Evolutionary conservation across 2,888 invertebrate species (phyloP), one percentile per base, ranked within the genome.

Genomic region (Oscheius sp.): DNA sequence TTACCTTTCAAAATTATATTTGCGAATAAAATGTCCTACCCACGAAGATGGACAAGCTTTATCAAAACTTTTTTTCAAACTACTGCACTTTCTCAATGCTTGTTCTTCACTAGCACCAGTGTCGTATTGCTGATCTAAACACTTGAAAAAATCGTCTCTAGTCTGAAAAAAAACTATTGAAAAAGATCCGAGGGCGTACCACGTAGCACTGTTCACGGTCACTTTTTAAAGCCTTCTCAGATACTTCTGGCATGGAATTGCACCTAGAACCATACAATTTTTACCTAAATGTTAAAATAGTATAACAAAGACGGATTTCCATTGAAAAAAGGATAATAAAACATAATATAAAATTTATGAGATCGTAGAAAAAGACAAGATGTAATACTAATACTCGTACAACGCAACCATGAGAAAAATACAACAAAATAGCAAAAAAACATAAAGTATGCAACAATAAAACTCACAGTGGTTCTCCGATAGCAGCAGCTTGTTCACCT

Each of bases 1-100:
- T 12, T 8, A 78, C 79, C 69, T 72, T 47, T 81, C 82, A 70
- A 81, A 82, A 54, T 81, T 73, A 71, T 82, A 73, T 65, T 82
- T 82, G 28, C 82, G 51, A 44, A 82, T 75, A 54, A 82, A 82
- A 70, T 82, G 82, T 30, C 70, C 77, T 14, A 82, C 80, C 80
- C 79, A 79, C 32, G 79, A 79, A 0, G 75, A 63, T 2, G 79
- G 77, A 62, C 79, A 79, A 26, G 49, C 49, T 5, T 51, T 62
- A 61, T 75, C 73, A 36, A 77, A 77, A 14, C 45, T 20, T 49
- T 72, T 74, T 12, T 69, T 67, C 17, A 67, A 71, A 3, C 57
- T 50, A 17, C 67, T 61, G 38, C 77, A 77, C 50, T 44, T 57
- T 33, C 64, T 63, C 3, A 44, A 51, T 2, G 74, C 73, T 69